Base-by-base conservation (phyloP, 2,888 invertebrate species). In the Ecdyonurus torrentis region DNA sequence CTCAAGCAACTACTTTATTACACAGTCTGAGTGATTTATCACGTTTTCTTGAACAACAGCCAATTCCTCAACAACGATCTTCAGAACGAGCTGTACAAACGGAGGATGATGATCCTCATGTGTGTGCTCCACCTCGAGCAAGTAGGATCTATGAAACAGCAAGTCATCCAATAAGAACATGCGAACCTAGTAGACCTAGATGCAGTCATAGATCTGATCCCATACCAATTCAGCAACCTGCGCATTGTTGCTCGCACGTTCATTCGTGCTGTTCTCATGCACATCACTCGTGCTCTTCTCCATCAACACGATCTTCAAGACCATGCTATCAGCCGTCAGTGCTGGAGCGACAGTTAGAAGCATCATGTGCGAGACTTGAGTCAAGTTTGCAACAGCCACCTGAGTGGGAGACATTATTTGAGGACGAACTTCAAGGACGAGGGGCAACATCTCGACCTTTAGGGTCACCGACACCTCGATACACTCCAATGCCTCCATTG, bases 1-100 rank as follows among this genome's bases (percentile, higher is more conserved):
- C 22, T 55, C 55, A 55, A 22, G 55, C 55, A 20, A 55, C 55
- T 20, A 22, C n/a, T 22, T 22, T 55, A 7, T 22, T 55, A n/a
- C 55, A 55, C 55, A 55, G 55, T 22, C 22, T 55, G 55, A 55
- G 55, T 55, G 55, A 55, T 20, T 22, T 55, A 55, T 55, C 55
- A 10, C 55, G 55, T 7, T 22, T 10, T n/a, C n/a, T 55, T 7
- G 55, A 55, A n/a, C 55, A 55, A 22, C 55, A n/a, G 20, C 55
- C 55, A 18, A 7, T 20, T 5, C 55, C 55, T 55, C 55, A 5
- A 7, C n/a, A 5, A 7, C 19, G 7, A n/a, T 55, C 22, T 7
- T 22, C 55, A 7, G 55, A 55, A 55, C 37, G 37, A 37, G 37
- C 37, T 37, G 37, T 37, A 37, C 37, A 37, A 37, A 37, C 37